Evolutionary conservation across 2,113 vertebrate species (phyloP), one percentile per base, ranked within the genome.

Genomic region (Paracyprichromis sp.): DNA sequence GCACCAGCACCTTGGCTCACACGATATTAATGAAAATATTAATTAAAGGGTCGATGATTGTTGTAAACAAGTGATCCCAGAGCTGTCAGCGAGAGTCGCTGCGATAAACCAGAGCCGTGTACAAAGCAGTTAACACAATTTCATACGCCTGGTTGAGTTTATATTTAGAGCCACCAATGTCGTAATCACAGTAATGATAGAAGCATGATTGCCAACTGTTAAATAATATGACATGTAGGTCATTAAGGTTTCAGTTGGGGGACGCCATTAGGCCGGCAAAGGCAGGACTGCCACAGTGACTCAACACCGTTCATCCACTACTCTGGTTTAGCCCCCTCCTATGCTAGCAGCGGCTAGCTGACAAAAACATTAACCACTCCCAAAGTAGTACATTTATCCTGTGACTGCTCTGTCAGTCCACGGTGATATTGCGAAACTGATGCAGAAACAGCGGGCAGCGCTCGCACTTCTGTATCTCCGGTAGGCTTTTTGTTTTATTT

Each of bases 391-490:
- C 19, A 19, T 31, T 54, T 56, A 21, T 31, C 2, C 5, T 5
- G 52, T 8, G 6, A 81, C 24, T 86, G 19, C 16, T 4, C 3
- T 8, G 12, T 12, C 9, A 54, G 13, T 29, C 13, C 81, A 13
- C 59, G 6, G 47, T 45, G 34, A 89, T 92, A 83, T 94, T 93
- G 26, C 47, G 71, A 66, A 81, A 92, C 82, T 17, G 54, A 91
- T 86, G 43, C 57, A 59, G 45, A 79, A 79, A 83, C 90, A 29
- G n/a, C 40, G 66, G 71, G 13, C 36, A 40, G 57, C 5, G 8
- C 9, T 10, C 19, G 31, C 12, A 24, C 29, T 7, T 79, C 80
- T 31, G 66, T 84, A 10, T 79, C 54, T 83, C 83, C 80, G 79
- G 82, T 53, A 83, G 83, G 82, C 31, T 16, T 73, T 34, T 12